Conservation (phyloP, 1,140 invertebrate species). For the Steinernema feltiae region DNA sequence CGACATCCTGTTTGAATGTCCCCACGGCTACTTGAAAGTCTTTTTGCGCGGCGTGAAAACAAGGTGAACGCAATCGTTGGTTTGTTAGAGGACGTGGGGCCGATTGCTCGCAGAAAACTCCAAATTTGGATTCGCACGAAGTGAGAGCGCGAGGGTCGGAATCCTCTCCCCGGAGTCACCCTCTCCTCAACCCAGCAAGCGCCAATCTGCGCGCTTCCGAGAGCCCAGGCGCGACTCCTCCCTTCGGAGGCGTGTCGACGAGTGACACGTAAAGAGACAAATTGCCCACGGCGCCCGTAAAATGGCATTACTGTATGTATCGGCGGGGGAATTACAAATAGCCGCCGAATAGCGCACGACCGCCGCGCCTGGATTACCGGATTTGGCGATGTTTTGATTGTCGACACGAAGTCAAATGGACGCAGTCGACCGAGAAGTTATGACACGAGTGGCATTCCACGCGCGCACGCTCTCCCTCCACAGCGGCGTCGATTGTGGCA, state of each 20-base stretch:
- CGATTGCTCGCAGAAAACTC: no score
- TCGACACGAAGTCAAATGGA: not conserved
- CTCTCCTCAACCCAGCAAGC: no score
- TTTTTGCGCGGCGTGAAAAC: not conserved
- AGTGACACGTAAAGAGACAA: not conserved
- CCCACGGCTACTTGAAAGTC: not conserved
- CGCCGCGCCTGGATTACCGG: not conserved
- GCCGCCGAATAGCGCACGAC: not conserved
- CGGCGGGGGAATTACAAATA: not conserved
- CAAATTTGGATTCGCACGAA: no score
- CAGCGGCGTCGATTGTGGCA: no score
- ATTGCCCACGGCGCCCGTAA: constrained; percentile 12
- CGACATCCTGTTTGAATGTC: not conserved
- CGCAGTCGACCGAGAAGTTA: not conserved
- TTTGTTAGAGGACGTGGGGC: no score
- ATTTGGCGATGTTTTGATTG: constrained; percentile 10
- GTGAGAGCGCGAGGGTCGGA: no score
- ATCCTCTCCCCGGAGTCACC: no score
- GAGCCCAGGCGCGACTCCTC: not conserved
- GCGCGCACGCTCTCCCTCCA: not conserved
- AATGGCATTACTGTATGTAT: constrained; percentile 13
- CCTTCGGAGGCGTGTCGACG: constrained; percentile 6
- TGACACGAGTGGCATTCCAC: not conserved
- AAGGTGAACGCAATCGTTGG: no score
- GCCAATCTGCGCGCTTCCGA: not conserved